Conservation (phyloP, 2,113 vertebrate genomes). For the Plotosus lineatus region DNA sequence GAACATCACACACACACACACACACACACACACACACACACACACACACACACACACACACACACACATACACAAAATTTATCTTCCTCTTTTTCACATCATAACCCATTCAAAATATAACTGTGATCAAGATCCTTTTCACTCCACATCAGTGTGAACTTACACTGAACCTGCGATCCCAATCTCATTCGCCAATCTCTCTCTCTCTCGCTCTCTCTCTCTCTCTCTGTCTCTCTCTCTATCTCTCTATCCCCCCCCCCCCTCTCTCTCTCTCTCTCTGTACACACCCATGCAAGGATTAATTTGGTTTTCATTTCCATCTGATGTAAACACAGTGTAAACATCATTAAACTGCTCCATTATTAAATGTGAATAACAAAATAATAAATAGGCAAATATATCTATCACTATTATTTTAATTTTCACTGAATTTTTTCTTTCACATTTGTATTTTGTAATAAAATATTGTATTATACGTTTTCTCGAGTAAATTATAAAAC, state of each 20-base stretch:
- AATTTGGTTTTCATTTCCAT: slow-evolving; percentile 34
- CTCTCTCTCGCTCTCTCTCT: neutral
- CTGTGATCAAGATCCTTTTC: slow-evolving; percentile 32
- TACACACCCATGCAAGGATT: slow-evolving; percentile 25
- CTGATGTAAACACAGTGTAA: slow-evolving; percentile 24
- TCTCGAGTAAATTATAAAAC: neutral
- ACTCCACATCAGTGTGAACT: slow-evolving; percentile 26
- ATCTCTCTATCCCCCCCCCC: neutral
- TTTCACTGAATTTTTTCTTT: neutral
- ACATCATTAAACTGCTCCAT: neutral
- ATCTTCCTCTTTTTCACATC: neutral
- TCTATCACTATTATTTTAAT: neutral
- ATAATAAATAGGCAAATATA: neutral
- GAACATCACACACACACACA: neutral
- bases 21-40: neutral
- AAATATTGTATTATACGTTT: neutral
- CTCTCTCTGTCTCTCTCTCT: slow-evolving; percentile 17
- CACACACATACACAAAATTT: neutral
- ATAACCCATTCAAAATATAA: slow-evolving; percentile 40
- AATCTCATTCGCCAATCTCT: slow-evolving; percentile 19
- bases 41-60: neutral
- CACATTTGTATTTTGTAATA: no score
- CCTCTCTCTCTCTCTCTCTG: neutral
- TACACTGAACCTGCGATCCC: slow-evolving; percentile 29
- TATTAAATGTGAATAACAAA: neutral